A percentile compares a stretch with the other conserved stretches of the same genome.
These are phyloP conservation scores for Hoplias malabaricus DNA, from an alignment of 2,113 vertebrate species.

Conservation along the genomic window DNA sequence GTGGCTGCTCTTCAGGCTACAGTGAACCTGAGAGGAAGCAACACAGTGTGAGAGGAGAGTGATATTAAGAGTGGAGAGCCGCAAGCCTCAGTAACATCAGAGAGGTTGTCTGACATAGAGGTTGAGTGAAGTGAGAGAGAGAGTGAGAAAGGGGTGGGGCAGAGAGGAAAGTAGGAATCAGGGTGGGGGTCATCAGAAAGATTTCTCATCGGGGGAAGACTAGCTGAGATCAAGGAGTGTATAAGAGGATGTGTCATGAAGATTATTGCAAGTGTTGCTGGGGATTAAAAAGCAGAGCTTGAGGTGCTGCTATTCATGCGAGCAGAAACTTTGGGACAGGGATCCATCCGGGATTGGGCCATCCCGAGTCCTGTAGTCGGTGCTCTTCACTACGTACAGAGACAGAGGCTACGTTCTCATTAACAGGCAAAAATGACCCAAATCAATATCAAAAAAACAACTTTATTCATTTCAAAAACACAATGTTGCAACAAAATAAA, in stretches of 20 bases:
- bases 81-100: constrained; percentile 56
- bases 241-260: constrained; percentile 64
- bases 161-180: constrained; percentile 44
- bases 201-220: constrained; percentile 28
- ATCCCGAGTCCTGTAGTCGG: neutral
- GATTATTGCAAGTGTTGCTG: constrained; percentile 57
- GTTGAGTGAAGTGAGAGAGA: constrained; percentile 25
- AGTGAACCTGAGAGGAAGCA: constrained; percentile 68
- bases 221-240: constrained; percentile 63
- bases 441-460: too few relatives aligned
- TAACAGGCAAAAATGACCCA: too few relatives aligned
- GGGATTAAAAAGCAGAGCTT: constrained; percentile 45
- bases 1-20: constrained; percentile 68
- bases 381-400: neutral
- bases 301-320: constrained; percentile 19
- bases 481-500: too few relatives aligned
- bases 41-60: constrained; percentile 67
- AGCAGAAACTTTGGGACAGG: constrained; percentile 12
- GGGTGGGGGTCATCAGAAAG: constrained; percentile 46
- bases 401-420: too few relatives aligned
- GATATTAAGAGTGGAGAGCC: constrained; percentile 67
- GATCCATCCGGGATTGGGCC: neutral
- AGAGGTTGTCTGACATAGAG: too few relatives aligned
- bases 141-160: constrained; percentile 37
- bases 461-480: too few relatives aligned